These are phyloP conservation scores for Pristionchus entomophagus DNA, from an alignment of 2,888 invertebrate species.

Conservation along the genomic window DNA sequence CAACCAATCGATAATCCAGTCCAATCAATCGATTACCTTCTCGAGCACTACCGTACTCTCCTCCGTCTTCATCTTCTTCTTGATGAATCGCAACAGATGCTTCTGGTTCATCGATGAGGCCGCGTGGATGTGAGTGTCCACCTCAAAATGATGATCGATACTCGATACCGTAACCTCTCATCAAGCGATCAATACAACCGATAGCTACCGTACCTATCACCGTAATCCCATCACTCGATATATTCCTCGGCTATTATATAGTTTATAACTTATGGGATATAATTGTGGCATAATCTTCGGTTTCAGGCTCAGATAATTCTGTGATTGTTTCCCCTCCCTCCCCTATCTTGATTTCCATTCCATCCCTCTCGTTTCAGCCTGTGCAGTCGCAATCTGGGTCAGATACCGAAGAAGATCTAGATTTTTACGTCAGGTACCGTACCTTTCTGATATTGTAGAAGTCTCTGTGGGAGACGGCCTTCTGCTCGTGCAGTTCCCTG, in stretches of 20 bases:
- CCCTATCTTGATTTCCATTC: too few species aligned
- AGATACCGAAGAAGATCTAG: too few species aligned
- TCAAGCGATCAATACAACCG: not conserved
- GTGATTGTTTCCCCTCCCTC: too few species aligned
- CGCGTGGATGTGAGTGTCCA: constrained; percentile 99
- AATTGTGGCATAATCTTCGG: too few species aligned
- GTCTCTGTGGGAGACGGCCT: constrained; percentile 96
- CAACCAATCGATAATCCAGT: constrained; percentile 12
- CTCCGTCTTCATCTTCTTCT: constrained; percentile 93
- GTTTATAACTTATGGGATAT: too few species aligned
- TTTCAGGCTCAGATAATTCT: too few species aligned
- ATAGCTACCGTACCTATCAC: not conserved
- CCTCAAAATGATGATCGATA: constrained; percentile 80
- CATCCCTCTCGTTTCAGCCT: too few species aligned
- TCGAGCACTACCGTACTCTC: constrained; percentile 87
- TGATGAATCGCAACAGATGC: constrained; percentile 96
- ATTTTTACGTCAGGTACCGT: not conserved
- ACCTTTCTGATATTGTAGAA: constrained; percentile 96
- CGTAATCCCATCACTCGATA: too few species aligned
- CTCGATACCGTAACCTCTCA: not conserved
- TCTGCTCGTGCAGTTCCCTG: constrained; percentile 94
- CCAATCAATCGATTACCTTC: constrained; percentile 54
- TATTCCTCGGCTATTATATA: too few species aligned
- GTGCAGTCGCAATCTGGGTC: too few species aligned
- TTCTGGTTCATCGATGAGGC: constrained; percentile 99